Base-by-base conservation (phyloP, 2,113 vertebrate genomes). In the Alligator sinensis region DNA sequence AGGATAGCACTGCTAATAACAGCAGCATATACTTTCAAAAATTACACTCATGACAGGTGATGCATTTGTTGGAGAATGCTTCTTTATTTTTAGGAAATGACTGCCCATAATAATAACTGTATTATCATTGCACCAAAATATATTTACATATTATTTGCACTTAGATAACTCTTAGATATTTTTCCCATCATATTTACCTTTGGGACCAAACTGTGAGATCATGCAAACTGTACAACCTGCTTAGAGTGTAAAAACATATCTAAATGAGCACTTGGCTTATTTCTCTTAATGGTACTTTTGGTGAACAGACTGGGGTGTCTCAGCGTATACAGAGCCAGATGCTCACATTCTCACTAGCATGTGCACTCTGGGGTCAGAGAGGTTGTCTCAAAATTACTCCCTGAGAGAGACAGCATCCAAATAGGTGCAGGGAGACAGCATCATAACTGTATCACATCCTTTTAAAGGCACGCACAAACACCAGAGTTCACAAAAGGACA, bases 121-220 rank as follows among this genome's bases (percentile, higher is more conserved):
- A 74, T 66, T 80, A 59, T 80, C 90, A 83, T 28, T 85, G 86
- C 91, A 80, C 63, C 82, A 80, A 91, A 30, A 84, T 70, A 59
- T 28, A 91, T 91, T 88, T 89, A 14, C 63, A 93, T 90, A 91
- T n/a, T 6, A 79, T 86, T 92, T 95, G 28, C 18, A 91, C 25
- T 83, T 4, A 57, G 93, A 85, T 80, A 57, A 96, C 9, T 5
- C 34, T 61, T 63, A 93, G 62, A 58, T 1, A 88, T 78, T 80
- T 74, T 11, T 87, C 25, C 87, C 59, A 85, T 92, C 38, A 63
- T n/a, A 5, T 15, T 62, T 91, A 92, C 25, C 62, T 60, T 17
- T 79, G 80, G 24, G 64, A 95, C 28, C 63, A 80, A 91, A 83
- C 21, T 88, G 3, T 66, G 47, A 95, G 94, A 88, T 83, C 60